A percentile compares a stretch with the other conserved stretches of the same genome.
Evolutionary conservation across 1,140 invertebrate species (phyloP).

Genomic region (Ips nitidus): DNA sequence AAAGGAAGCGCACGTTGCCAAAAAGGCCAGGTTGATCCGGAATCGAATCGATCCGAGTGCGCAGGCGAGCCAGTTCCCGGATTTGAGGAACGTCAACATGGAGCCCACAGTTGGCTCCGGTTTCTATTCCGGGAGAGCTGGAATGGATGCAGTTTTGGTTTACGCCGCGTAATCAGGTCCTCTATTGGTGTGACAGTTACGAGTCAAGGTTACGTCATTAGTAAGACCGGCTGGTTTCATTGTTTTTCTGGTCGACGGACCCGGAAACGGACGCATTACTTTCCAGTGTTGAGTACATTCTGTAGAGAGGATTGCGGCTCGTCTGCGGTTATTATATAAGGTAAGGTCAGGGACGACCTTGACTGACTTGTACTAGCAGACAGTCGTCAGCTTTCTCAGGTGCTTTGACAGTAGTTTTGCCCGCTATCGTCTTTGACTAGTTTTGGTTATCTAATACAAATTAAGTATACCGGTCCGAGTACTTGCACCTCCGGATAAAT

Average conservation of each 20-base stretch:
- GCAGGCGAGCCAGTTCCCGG: constrained; percentile 25
- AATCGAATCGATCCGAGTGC: constrained; percentile 28
- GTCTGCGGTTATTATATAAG: constrained; percentile 2
- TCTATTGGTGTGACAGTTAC: constrained; percentile 22
- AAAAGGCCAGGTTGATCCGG: constrained; percentile 31
- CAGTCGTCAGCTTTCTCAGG: too few relatives aligned
- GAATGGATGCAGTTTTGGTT: constrained; percentile 3
- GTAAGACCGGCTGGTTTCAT: not conserved
- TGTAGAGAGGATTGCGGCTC: not conserved
- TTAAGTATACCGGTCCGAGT: too few relatives aligned
- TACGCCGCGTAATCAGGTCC: not conserved
- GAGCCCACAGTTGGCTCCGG: constrained; percentile 34
- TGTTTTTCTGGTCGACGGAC: not conserved
- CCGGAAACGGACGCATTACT: too few relatives aligned
- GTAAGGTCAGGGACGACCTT: constrained; percentile 24
- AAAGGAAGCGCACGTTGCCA: not conserved
- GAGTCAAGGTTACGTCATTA: constrained; percentile 31
- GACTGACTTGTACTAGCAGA: constrained; percentile 6
- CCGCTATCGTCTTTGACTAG: too few relatives aligned
- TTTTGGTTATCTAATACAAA: too few relatives aligned
- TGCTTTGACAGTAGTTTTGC: too few relatives aligned
- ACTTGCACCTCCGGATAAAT: too few relatives aligned
- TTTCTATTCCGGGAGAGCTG: constrained; percentile 20
- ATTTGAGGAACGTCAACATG: constrained; percentile 20
- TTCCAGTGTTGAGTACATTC: too few relatives aligned